Evolutionary conservation across 2,888 invertebrate genomes (phyloP), one percentile per base, ranked within the genome.

Genomic region (Cepaea hortensis): DNA sequence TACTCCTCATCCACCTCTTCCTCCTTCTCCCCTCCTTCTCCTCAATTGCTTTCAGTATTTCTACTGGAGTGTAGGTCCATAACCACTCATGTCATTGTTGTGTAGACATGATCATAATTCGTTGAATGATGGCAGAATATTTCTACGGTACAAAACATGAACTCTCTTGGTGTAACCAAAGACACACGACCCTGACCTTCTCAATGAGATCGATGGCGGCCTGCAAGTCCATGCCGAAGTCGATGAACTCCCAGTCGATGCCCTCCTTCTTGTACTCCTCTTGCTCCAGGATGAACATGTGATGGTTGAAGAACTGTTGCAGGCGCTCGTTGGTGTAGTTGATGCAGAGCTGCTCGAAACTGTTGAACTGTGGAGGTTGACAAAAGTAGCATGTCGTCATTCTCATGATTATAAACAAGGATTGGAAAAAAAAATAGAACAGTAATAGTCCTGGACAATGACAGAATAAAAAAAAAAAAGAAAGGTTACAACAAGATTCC

Each of bases 311-410:
- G 96, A 98, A 98, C 95, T 98, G 98, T 96, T 98, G 98, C 94
- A 98, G 96, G 95, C 98, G 97, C 96, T 98, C 98, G 95, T 98
- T 98, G 95, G 98, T 98, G 96, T 98, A 98, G 96, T 98, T 98
- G 96, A 98, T 98, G 96, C 98, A 98, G 95, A 98, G 96, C 96
- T 98, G 98, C 96, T 98, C 98, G 96, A 98, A 98, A 95, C 98
- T 97, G 96, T 98, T 98, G 96, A 96, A 98, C 98, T 98, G 96
- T 75, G 61, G n/a, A 46, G 2, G 35, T 48, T 23, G 23, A 23
- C 20, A 72, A 15, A 48, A 18, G 68, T 68, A 68, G 68, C 35
- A 35, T 18, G n/a, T 15, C 7, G 55, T 55, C 55, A 55, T 55
- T 55, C 55, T 6, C 55, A 9, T 55, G 55, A 15, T 15, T 65